Evolutionary conservation across 2,797 vertebrate species (phyloP), one percentile per base, ranked within the genome.

Genomic region (Limosa lapponica): DNA sequence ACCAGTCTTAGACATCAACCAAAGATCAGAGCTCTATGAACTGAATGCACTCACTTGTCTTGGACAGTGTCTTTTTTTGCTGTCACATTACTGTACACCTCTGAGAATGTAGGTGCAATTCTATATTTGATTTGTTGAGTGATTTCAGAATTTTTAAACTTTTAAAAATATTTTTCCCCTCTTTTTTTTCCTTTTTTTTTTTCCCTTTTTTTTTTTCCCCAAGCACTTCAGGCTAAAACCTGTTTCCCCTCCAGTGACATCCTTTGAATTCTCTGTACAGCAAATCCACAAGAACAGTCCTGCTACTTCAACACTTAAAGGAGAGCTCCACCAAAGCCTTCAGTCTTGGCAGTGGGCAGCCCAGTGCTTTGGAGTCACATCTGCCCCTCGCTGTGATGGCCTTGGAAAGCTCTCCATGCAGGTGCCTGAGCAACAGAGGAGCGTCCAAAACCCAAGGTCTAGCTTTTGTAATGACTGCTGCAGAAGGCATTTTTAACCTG

Each of bases 341-440:
- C 2, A 1, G 22, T 39, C 41, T 7, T 85, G 78, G n/a, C 58
- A 61, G 19, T 7, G 27, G 20, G 8, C 34, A 82, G 0, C 11
- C 2, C 34, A 7, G 13, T 17, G 49, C 54, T 19, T 69, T 5
- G 8, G 49, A 66, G 15, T n/a, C 65, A 44, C 3, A 1, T 20
- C 20, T 65, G 46, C 27, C 28, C 30, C n/a, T 90, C 27, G 6
- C 13, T 46, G 15, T 10, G 58, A 41, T 32, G 34, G 6, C 0
- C 0, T 0, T 73, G 78, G 55, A 73, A 84, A 51, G 7, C 12
- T 44, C 12, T 18, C 15, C 30, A 1, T 7, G 34, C 30, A 41
- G 61, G 15, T 41, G 24, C 20, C 43, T 27, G 22, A 75, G 51
- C 8, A n/a, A 16, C 30, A 57, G 39, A 66, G n/a, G 13, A 59